Evolutionary conservation across 2,888 invertebrate species (phyloP).

Genomic region (Argyra leucocephala): DNA sequence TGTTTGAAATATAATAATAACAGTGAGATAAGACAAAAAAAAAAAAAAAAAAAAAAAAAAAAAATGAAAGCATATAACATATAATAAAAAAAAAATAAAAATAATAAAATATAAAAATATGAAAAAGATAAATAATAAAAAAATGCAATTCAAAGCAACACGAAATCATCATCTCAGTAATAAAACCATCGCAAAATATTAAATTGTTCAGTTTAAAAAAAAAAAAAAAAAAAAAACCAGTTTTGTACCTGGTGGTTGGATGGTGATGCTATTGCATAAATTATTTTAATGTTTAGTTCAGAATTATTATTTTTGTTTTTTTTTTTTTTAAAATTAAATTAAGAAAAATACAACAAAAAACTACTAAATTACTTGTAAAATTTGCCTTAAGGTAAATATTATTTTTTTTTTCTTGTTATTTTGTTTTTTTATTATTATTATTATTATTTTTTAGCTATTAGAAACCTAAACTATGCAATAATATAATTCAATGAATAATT

Average conservation of each 20-base stretch:
- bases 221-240: neutral
- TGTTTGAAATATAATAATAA: neutral
- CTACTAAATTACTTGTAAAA: neutral
- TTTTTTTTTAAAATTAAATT: neutral
- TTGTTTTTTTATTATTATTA: too few relatives aligned
- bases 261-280: conserved; percentile 1
- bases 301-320: neutral
- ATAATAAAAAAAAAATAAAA: too few relatives aligned
- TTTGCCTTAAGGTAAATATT: neutral
- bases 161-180: too few relatives aligned
- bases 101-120: too few relatives aligned
- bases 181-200: too few relatives aligned
- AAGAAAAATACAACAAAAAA: neutral
- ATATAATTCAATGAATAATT: neutral
- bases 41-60: neutral
- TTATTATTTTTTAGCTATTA: too few relatives aligned
- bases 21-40: neutral
- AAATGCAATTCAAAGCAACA: too few relatives aligned
- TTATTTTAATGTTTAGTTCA: neutral
- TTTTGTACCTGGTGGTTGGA: neutral
- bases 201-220: too few relatives aligned
- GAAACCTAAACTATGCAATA: neutral
- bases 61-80: too few relatives aligned
- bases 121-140: too few relatives aligned
- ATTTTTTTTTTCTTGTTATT: neutral